Conservation (phyloP, 2,113 vertebrate genomes). For the Paramormyrops kingsleyae region DNA sequence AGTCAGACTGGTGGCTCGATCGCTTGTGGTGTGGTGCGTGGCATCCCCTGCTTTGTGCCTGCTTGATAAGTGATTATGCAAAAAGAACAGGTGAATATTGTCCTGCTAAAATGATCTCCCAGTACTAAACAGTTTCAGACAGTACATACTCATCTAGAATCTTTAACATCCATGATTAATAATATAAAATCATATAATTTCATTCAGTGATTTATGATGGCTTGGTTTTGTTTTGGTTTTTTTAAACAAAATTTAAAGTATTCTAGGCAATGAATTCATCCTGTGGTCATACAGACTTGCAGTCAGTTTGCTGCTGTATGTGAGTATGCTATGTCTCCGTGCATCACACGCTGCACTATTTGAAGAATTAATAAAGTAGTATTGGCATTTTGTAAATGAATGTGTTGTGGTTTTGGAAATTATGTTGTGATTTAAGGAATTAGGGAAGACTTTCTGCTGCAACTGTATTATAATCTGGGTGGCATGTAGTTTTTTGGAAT, state of each 20-base stretch:
- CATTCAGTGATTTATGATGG: not conserved
- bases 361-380: not conserved
- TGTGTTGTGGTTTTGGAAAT: not conserved
- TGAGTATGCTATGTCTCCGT: not conserved
- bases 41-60: not conserved
- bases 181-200: not conserved
- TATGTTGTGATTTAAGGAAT: not conserved
- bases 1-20: not conserved
- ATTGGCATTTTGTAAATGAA: not conserved
- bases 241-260: not conserved
- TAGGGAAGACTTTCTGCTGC: not conserved
- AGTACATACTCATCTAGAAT: not conserved
- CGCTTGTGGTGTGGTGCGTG: not conserved
- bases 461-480: not conserved
- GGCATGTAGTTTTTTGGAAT: not conserved
- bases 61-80: not conserved
- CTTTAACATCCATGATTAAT: not conserved
- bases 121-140: not conserved
- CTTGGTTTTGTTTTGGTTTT: not conserved
- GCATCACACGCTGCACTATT: not conserved
- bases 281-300: too few relatives aligned
- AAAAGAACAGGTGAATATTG: not conserved
- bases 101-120: not conserved
- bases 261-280: not conserved
- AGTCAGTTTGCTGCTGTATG: too few relatives aligned